Evolutionary conservation across 2,797 vertebrate species (phyloP).

Genomic region (Lacerta bilineata): DNA sequence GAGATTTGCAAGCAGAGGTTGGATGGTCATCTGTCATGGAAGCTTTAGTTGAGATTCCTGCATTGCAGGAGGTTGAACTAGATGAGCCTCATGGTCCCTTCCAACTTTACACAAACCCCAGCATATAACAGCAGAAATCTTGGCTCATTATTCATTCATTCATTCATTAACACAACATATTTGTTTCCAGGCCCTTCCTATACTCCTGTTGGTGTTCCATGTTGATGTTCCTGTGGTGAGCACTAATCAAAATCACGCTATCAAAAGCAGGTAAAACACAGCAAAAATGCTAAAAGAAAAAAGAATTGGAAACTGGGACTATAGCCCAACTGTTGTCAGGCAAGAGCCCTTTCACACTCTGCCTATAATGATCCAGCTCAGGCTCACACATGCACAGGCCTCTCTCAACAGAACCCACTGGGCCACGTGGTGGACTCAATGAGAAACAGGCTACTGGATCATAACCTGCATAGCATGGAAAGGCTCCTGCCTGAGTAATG

Average conservation of each 20-base stretch:
- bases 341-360: background rate
- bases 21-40: too few relatives aligned
- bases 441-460: background rate
- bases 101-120: background rate
- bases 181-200: background rate
- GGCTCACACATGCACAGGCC: background rate
- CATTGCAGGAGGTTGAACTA: too few relatives aligned
- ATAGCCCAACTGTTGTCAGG: background rate
- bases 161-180: background rate
- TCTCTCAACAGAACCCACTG: background rate
- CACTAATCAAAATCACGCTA: background rate
- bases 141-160: background rate
- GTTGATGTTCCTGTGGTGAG: background rate
- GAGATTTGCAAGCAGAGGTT: too few relatives aligned
- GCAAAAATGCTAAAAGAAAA: background rate
- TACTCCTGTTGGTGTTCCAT: background rate
- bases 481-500: too few relatives aligned
- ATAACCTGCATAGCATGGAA: too few relatives aligned
- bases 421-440: background rate
- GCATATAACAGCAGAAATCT: background rate
- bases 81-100: too few relatives aligned
- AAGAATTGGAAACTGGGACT: background rate
- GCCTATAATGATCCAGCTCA: background rate
- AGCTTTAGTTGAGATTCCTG: too few relatives aligned
- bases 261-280: background rate